Base-by-base conservation (phyloP, 1,140 invertebrate species). In the Drosophila prosaltans region DNA sequence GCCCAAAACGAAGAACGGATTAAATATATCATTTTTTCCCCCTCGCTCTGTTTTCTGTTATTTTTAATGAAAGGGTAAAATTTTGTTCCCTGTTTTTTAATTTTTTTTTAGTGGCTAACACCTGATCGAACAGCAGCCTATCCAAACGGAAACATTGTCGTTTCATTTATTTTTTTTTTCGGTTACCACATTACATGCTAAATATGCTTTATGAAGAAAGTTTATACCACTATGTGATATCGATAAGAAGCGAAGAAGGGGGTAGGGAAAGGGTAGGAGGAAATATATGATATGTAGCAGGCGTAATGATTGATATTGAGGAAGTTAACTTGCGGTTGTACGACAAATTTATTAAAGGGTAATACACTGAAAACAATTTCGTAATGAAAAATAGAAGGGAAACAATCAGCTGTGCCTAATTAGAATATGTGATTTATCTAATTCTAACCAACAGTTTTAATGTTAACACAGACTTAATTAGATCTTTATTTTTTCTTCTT, bases 291-390 rank as follows among this genome's bases (percentile, higher is more conserved):
- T 21, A 79, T 64, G 43, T 21, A 79, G 68, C 80, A 69, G 72
- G 80, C 80, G 82, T 66, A 83, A 89, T 88, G 84, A 88, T 88
- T 88, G 80, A 89, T 88, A 90, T 88, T 88, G 80, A 88, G 84
- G 84, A 89, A 88, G 80, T 88, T 68, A 66, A 54, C 54, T 69
- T 88, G 83, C 65, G 82, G 82, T 80, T 72, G 43, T 72, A 80
- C 74, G 67, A 83, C 75, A 71, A 51, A 60, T 59, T 45, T 64
- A 57, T 69, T 63, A 21, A 9, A 36, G 39, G 45, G 28, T 16
- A 3, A 6, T 70, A 69, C 83, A 89, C 80, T 72, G 76, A 30
- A 30, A 30, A 5, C 16, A 16, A 16, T 16, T 16, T 16, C 16
- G 16, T 16, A 16, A 16, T 16, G 16, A 16, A 16, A 16, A 16